Evolutionary conservation across 2,888 invertebrate species (phyloP), one percentile per base, ranked within the genome.

Genomic region (Uloborus plumipes): DNA sequence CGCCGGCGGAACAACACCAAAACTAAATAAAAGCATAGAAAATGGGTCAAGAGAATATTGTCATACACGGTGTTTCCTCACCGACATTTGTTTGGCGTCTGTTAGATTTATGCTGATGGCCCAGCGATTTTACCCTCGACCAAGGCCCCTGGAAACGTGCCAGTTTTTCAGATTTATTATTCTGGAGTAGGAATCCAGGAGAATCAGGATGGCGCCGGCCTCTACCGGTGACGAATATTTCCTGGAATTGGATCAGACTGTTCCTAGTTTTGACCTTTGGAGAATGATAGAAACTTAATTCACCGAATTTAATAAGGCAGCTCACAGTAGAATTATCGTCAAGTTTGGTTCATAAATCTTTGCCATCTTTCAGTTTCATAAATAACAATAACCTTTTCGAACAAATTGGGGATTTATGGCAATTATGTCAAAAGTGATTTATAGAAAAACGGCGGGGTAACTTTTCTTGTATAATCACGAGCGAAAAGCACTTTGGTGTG

Each of bases 131-230:
- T 58, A 71, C 81, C 81, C 75, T 69, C 39, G 39, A 39, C 76
- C 75, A 64, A 72, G 71, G 64, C 55, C 51, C 22, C 70, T 82
- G 81, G 81, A 82, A 82, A 18, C 59, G 39, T 76, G 81, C 81
- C 81, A 82, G 81, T 71, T 76, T 82, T 76, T 66, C 71, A 66
- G 81, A 82, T 82, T 82, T 82, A 82, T 82, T 76, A 82, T 82
- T 71, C 81, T 53, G 22, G 51, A 82, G 75, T 66, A 58, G 53
- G 80, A 80, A 72, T 74, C 55, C 62, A n/a, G 80, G 74, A 74
- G 61, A 80, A 74, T 74, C 67, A 64, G 69, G 74, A 80, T 80
- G 80, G 80, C 80, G 80, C 80, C 80, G 69, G 73, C 65, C 80
- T 15, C 55, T 22, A 74, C 69, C 80, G 64, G 80, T 80, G 73